Evolutionary conservation across 2,113 vertebrate genomes (phyloP), one percentile per base, ranked within the genome.

Genomic region (Calypte anna): DNA sequence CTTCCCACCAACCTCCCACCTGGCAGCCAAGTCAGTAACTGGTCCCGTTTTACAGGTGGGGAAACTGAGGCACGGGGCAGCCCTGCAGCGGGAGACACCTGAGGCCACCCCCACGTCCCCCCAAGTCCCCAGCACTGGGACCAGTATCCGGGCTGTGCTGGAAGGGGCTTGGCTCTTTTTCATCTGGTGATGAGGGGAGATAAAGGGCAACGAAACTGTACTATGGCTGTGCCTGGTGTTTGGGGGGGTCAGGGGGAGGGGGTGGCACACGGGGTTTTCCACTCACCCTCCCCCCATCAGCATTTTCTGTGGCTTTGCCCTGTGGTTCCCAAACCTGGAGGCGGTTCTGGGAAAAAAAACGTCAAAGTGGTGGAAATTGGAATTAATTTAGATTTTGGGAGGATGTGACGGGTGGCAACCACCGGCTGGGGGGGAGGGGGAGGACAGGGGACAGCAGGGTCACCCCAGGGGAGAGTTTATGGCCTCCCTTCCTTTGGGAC

Each of bases 331-430:
- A 7, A 46, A 19, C 76, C 20, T 62, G 88, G 76, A 4, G 85
- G 87, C 59, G 87, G 91, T 95, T 93, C 91, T 88, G 7, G 59
- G 63, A 83, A 87, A 93, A 90, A 46, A 91, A 95, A 85, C 69
- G 87, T 86, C 81, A 89, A 91, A 70, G 17, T 40, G 5, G 31
- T 3, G 44, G 15, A 46, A 17, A 17, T 46, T 16, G 44, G 44
- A 46, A 19, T 46, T 46, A 17, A 46, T 8, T 15, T 46, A 36
- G 91, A 93, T 83, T 75, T 36, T 2, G 31, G 72, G 85, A 91
- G 46, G 85, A 82, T 11, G 85, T 51, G 44, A 40, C 3, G 0
- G 17, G 18, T 4, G 14, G 51, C 38, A 44, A n/a, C 77, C 36
- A 4, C 67, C 0, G 12, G 20, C 14, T 44, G 6, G 14, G 27